Evolutionary conservation across 2,113 vertebrate species (phyloP).

Genomic region (Hirundichthys speculiger): DNA sequence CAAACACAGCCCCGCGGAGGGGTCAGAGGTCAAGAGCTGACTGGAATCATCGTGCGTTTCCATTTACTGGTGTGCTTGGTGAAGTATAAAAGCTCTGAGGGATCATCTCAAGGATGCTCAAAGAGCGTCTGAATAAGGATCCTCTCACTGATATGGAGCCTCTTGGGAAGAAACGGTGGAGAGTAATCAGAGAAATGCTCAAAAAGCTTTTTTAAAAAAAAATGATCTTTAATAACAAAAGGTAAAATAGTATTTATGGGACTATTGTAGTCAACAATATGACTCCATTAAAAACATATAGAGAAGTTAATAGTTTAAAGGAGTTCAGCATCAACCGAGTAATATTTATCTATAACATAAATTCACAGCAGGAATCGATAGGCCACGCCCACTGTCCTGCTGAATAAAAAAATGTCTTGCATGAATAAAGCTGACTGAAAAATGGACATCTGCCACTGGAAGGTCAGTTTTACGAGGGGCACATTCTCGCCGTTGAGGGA

Average conservation of each 20-base stretch:
- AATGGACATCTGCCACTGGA: conserved; percentile 48
- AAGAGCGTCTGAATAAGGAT: conserved; percentile 31
- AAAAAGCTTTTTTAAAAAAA: background rate
- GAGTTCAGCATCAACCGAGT: too few species aligned
- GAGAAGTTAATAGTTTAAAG: too few species aligned
- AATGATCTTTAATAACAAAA: too few species aligned
- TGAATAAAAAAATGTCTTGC: too few species aligned
- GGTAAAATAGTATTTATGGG: too few species aligned
- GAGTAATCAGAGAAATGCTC: conserved; percentile 19
- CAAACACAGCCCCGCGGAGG: conserved; percentile 59
- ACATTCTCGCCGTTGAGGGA: conserved; percentile 21
- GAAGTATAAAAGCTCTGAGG: conserved; percentile 43
- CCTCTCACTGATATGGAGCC: conserved; percentile 31
- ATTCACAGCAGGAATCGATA: too few species aligned
- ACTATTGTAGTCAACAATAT: too few species aligned
- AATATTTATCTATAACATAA: too few species aligned
- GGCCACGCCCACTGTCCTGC: too few species aligned
- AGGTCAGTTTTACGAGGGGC: conserved; percentile 27
- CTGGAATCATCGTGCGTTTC: conserved; percentile 40
- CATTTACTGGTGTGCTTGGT: conserved; percentile 48
- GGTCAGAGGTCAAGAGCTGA: conserved; percentile 61
- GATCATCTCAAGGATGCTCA: conserved; percentile 20
- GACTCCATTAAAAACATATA: too few species aligned
- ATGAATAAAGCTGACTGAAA: background rate
- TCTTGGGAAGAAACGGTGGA: conserved; percentile 21